Percentiles rank a stretch among this genome's conserved stretches.
Conservation (phyloP, 2,888 invertebrate genomes). For the Machimus atricapillus region DNA sequence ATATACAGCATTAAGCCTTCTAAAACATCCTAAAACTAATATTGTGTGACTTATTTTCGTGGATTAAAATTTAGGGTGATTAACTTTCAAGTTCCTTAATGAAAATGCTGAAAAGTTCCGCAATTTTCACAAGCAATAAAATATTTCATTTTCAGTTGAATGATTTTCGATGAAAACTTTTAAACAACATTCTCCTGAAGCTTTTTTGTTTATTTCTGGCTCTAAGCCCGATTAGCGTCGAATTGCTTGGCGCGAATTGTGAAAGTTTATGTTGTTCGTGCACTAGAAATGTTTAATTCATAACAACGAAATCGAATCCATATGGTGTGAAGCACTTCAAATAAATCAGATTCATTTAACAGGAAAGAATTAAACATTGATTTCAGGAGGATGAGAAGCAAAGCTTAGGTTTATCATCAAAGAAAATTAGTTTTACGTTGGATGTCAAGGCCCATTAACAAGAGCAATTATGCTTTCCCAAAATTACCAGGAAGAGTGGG, state of each 20-base stretch:
- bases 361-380: neutral
- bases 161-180: neutral
- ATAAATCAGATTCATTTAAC: neutral
- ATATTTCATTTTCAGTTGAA: neutral
- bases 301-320: neutral
- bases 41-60: neutral
- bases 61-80: neutral
- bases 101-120: neutral
- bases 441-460: neutral
- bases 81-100: neutral
- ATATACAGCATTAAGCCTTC: neutral
- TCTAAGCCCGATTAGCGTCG: neutral
- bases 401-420: neutral
- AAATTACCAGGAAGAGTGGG: neutral
- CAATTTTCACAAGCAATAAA: neutral
- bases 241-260: neutral
- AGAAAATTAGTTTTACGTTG: neutral
- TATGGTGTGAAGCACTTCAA: neutral
- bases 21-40: neutral
- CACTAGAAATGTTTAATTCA: neutral
- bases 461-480: neutral
- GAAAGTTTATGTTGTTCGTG: neutral
- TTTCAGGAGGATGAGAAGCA: neutral
- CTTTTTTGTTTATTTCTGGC: neutral
- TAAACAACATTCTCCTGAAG: neutral